phyloP scores from a whole-genome alignment of 2,797 vertebrate genomes.

The Simalia tracyae region DNA sequence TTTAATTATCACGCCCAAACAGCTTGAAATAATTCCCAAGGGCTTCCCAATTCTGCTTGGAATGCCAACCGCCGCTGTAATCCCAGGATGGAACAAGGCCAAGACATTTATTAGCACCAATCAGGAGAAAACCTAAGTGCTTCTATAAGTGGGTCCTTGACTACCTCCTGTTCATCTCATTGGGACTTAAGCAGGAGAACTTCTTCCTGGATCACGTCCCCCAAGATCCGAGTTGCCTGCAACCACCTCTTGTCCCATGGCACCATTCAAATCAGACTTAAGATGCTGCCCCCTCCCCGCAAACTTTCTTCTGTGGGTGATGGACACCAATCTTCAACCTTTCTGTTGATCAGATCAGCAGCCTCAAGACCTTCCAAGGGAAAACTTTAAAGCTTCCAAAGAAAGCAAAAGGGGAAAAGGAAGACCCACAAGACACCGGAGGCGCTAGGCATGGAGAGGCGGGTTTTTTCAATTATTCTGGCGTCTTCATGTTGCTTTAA shows the following conservation, averaged over 20 bases:
- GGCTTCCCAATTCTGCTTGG: not conserved
- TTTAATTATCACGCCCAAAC: not conserved
- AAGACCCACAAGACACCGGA: no score
- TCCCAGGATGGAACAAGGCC: not conserved
- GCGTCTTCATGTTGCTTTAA: not conserved
- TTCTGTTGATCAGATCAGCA: not conserved
- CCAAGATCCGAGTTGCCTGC: not conserved
- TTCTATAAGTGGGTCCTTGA: no score
- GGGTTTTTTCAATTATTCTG: not conserved
- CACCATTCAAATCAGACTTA: no score
- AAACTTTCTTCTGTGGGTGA: not conserved
- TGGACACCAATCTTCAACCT: not conserved
- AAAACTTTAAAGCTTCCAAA: not conserved
- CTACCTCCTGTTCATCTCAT: no score
- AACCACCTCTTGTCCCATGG: not conserved
- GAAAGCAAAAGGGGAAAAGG: not conserved
- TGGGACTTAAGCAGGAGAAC: not conserved
- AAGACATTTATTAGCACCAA: not conserved
- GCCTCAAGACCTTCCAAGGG: not conserved
- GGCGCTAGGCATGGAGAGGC: not conserved
- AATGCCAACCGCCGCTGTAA: not conserved
- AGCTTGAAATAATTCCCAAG: not conserved
- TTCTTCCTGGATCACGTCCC: not conserved
- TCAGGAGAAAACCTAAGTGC: not conserved
- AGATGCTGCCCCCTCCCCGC: not conserved